A percentile compares a stretch with the other conserved stretches of the same genome.
Conservation (phyloP, 2,888 invertebrate species). For the Drosophila aldrichi region DNA sequence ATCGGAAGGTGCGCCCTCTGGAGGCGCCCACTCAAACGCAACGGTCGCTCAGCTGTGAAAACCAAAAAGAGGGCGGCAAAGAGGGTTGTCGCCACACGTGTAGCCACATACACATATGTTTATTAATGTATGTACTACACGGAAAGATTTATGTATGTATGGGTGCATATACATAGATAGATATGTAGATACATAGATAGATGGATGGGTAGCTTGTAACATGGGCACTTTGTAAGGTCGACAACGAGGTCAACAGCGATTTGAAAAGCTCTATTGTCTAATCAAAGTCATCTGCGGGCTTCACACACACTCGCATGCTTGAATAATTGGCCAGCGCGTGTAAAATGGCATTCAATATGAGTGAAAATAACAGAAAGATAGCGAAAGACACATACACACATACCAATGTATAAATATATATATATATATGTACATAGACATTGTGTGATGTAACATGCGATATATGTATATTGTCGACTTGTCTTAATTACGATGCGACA, state of each 20-base stretch:
- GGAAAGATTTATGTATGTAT: not conserved
- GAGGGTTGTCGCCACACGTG: conserved; percentile 14
- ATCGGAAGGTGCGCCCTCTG: conserved; percentile 46
- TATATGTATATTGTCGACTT: conserved; percentile 22
- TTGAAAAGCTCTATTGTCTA: conserved; percentile 64
- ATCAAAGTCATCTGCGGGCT: conserved; percentile 57
- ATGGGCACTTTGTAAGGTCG: conserved; percentile 70
- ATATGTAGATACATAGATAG: conserved; percentile 12
- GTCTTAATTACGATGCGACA: conserved; percentile 34
- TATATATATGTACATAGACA: not conserved
- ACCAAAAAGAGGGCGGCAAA: conserved; percentile 18
- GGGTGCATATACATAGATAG: not conserved
- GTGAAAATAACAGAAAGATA: conserved; percentile 23
- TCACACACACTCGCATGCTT: conserved; percentile 20
- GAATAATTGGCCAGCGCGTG: conserved; percentile 47
- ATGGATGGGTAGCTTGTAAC: conserved; percentile 33
- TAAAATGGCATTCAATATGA: conserved; percentile 22
- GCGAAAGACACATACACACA: conserved; percentile 6
- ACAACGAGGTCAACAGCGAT: conserved; percentile 69
- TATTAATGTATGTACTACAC: not conserved
- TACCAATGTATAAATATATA: not conserved
- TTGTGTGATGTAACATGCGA: conserved; percentile 37
- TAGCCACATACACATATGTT: not conserved
- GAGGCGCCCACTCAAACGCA: conserved; percentile 9
- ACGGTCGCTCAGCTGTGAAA: conserved; percentile 49